Evolutionary conservation across 1,140 invertebrate genomes (phyloP).

Genomic region (Cotesia typhae): DNA sequence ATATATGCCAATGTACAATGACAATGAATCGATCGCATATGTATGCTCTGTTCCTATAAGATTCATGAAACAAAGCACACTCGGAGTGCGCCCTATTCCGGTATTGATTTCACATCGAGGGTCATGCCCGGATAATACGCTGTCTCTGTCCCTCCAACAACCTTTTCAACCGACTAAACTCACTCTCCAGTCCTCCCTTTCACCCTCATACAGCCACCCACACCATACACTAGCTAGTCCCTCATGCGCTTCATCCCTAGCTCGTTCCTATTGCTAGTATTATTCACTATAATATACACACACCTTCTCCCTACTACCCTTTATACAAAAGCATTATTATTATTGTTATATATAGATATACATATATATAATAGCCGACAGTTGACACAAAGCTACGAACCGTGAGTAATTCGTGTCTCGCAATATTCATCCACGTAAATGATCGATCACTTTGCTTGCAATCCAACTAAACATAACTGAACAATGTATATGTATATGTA

Average conservation of each 20-base stretch:
- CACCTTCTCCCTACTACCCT: no score
- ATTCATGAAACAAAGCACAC: conserved; percentile 24
- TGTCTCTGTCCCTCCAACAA: conserved; percentile 24
- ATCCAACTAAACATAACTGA: conserved; percentile 16
- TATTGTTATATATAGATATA: no score
- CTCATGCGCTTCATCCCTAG: no score
- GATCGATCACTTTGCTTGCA: conserved; percentile 31
- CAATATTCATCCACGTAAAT: conserved; percentile 31
- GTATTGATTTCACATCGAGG: conserved; percentile 36
- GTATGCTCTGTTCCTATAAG: not conserved
- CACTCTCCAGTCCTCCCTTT: not conserved
- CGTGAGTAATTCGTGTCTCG: conserved; percentile 30
- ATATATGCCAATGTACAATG: not conserved
- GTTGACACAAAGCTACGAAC: conserved; percentile 33
- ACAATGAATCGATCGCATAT: no score
- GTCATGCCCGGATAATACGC: conserved; percentile 43
- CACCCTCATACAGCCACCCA: no score
- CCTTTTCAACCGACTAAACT: conserved; percentile 4
- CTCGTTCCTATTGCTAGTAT: no score
- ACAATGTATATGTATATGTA: not conserved
- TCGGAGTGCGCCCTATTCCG: conserved; percentile 27
- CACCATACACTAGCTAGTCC: no score
- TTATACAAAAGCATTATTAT: no score
- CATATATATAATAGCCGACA: conserved; percentile 6
- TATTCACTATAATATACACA: no score